A percentile compares a stretch with the other conserved stretches of the same genome.
Conservation (phyloP, 2,888 invertebrate species). For the Emmelina monodactyla region DNA sequence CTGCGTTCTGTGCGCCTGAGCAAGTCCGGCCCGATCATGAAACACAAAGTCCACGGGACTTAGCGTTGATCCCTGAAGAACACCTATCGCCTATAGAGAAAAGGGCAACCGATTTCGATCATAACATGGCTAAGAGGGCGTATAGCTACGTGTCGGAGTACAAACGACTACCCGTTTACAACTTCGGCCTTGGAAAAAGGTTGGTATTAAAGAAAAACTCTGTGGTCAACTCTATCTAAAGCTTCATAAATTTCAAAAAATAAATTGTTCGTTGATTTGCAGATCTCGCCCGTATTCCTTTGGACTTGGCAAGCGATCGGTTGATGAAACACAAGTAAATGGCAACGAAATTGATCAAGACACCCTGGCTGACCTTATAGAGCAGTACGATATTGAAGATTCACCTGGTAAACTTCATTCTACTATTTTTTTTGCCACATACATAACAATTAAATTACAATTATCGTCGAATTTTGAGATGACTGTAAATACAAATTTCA, state of each 20-base stretch:
- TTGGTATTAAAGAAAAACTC: constrained; percentile 19
- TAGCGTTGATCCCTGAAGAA: constrained; percentile 8
- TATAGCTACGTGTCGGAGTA: constrained; percentile 72
- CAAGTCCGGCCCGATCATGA: constrained; percentile 29
- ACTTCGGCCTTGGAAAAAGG: constrained; percentile 69
- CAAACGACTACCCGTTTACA: constrained; percentile 66
- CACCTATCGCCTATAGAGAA: constrained; percentile 32
- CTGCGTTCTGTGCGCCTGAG: constrained; percentile 42
- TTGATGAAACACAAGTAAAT: constrained; percentile 40
- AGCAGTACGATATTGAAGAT: constrained; percentile 38
- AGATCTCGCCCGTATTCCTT: constrained; percentile 51
- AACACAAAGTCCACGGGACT: constrained; percentile 17
- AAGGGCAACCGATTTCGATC: constrained; percentile 61
- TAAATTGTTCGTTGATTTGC: constrained; percentile 10
- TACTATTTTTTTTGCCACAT: too few relatives aligned
- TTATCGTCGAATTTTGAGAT: constrained; percentile 2
- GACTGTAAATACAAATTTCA: too few relatives aligned
- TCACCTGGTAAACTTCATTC: constrained; percentile 33
- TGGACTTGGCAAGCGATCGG: constrained; percentile 56
- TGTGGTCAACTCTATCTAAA: too few relatives aligned
- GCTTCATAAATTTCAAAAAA: too few relatives aligned
- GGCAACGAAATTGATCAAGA: constrained; percentile 37
- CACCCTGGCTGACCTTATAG: constrained; percentile 39
- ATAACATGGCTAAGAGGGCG: constrained; percentile 60
- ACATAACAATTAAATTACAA: too few relatives aligned